Conservation (phyloP, 2,888 invertebrate genomes). For the Oeneis ivallda region DNA sequence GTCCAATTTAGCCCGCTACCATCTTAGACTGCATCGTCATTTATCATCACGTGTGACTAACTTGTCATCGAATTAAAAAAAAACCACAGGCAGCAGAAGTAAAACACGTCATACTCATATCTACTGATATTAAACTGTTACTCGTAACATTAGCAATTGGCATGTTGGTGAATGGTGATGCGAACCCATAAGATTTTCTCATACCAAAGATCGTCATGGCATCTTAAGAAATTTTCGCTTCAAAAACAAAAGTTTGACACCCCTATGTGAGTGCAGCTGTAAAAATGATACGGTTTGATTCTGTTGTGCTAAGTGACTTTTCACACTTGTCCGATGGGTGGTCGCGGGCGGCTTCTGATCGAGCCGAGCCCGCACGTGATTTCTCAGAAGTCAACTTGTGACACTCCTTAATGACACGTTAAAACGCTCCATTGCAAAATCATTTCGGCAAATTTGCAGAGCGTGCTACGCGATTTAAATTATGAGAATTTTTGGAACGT, state of each 20-base stretch:
- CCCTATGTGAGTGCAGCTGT: slow-evolving; percentile 64
- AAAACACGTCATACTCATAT: no score
- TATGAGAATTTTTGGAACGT: background rate
- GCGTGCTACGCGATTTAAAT: background rate
- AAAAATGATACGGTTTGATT: slow-evolving; percentile 66
- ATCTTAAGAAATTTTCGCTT: no score
- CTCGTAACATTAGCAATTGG: no score
- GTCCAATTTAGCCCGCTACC: no score
- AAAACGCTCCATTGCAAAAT: slow-evolving; percentile 25
- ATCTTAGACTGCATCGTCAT: no score
- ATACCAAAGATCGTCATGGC: no score
- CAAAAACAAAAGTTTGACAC: background rate
- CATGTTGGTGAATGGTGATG: no score
- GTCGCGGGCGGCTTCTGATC: slow-evolving; percentile 32
- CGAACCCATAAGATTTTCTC: no score
- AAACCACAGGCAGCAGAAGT: no score
- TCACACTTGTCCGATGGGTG: slow-evolving; percentile 39
- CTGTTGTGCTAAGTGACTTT: slow-evolving; percentile 46
- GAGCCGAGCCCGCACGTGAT: slow-evolving; percentile 32
- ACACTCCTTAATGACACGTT: slow-evolving; percentile 26
- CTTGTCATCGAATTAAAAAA: no score
- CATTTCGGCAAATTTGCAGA: slow-evolving; percentile 18
- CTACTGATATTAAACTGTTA: no score
- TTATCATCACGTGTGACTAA: no score
- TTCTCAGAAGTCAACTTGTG: slow-evolving; percentile 34